Evolutionary conservation across 1,140 invertebrate genomes (phyloP).

Genomic region (Delia radicum): DNA sequence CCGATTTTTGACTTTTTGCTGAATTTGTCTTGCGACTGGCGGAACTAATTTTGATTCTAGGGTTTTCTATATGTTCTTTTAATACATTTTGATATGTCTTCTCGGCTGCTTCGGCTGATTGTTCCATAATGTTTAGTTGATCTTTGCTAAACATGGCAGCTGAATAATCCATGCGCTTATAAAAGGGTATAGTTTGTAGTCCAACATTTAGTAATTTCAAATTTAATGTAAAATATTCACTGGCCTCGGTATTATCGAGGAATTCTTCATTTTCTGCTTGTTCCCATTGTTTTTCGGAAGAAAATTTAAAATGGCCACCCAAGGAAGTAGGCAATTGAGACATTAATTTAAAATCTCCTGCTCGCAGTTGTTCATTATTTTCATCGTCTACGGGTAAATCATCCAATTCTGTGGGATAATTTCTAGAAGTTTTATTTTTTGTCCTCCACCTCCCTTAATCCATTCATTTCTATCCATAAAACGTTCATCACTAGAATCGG

Average conservation of each 20-base stretch:
- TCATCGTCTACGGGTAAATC: slow-evolving; percentile 36
- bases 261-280: slow-evolving; percentile 36
- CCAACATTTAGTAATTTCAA: slow-evolving; percentile 40
- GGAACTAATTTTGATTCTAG: slow-evolving; percentile 8
- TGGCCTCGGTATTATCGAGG: slow-evolving; percentile 37
- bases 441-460: slow-evolving; percentile 20
- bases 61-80: slow-evolving; percentile 33
- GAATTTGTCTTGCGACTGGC: slow-evolving; percentile 30
- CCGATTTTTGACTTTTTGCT: slow-evolving; percentile 6
- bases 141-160: slow-evolving; percentile 39
- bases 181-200: slow-evolving; percentile 49
- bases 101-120: slow-evolving; percentile 45
- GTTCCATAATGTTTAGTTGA: slow-evolving; percentile 39
- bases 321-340: slow-evolving; percentile 40
- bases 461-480: slow-evolving; percentile 37
- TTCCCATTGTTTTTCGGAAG: slow-evolving; percentile 49
- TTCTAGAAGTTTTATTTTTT: neutral
- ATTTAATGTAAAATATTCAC: slow-evolving; percentile 46
- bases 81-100: slow-evolving; percentile 38
- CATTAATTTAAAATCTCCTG: slow-evolving; percentile 45
- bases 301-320: slow-evolving; percentile 48
- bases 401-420: slow-evolving; percentile 35
- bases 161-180: slow-evolving; percentile 52
- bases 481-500: slow-evolving; percentile 49
- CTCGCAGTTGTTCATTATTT: slow-evolving; percentile 44